A percentile compares a stretch with the other conserved stretches of the same genome.
Conservation (phyloP, 2,888 invertebrate species). For the Cryptophagus acutangulus region DNA sequence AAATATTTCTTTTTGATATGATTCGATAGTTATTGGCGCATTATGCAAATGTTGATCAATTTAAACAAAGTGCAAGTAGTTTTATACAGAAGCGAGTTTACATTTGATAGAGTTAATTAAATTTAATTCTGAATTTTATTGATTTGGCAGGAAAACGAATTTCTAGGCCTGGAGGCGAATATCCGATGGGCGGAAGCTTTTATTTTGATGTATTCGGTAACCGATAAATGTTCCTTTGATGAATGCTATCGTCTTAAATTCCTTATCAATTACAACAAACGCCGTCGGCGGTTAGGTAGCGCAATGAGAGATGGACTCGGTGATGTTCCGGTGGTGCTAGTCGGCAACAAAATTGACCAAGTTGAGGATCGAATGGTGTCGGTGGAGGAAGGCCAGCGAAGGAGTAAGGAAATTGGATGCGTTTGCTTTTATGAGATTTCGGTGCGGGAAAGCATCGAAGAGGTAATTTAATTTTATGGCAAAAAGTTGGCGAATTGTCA, state of each 20-base stretch:
- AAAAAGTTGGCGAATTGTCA: too few relatives aligned
- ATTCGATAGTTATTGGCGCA: too few relatives aligned
- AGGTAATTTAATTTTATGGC: too few relatives aligned
- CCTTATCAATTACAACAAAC: slow-evolving; percentile 74
- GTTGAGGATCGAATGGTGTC: slow-evolving; percentile 76
- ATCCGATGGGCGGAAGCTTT: slow-evolving; percentile 87
- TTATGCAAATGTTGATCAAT: too few relatives aligned
- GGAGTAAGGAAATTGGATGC: slow-evolving; percentile 74
- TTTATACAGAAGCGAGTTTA: too few relatives aligned
- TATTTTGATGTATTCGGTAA: slow-evolving; percentile 80
- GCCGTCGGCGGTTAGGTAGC: slow-evolving; percentile 61
- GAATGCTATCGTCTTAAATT: slow-evolving; percentile 79
- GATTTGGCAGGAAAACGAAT: slow-evolving; percentile 59
- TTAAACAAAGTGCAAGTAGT: too few relatives aligned
- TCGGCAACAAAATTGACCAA: slow-evolving; percentile 79
- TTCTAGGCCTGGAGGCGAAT: slow-evolving; percentile 66
- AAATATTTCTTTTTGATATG: too few relatives aligned
- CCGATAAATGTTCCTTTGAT: slow-evolving; percentile 85
- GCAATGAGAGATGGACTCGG: slow-evolving; percentile 55
- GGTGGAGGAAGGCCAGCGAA: slow-evolving; percentile 66
- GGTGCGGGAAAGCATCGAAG: slow-evolving; percentile 76
- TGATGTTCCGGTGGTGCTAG: slow-evolving; percentile 73
- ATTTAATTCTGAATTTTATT: slow-evolving; percentile 7
- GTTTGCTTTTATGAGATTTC: slow-evolving; percentile 83
- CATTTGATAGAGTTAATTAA: too few relatives aligned